Evolutionary conservation across 2,888 invertebrate species (phyloP), one percentile per base, ranked within the genome.

Genomic region (Caenorhabditis sulstoni): DNA sequence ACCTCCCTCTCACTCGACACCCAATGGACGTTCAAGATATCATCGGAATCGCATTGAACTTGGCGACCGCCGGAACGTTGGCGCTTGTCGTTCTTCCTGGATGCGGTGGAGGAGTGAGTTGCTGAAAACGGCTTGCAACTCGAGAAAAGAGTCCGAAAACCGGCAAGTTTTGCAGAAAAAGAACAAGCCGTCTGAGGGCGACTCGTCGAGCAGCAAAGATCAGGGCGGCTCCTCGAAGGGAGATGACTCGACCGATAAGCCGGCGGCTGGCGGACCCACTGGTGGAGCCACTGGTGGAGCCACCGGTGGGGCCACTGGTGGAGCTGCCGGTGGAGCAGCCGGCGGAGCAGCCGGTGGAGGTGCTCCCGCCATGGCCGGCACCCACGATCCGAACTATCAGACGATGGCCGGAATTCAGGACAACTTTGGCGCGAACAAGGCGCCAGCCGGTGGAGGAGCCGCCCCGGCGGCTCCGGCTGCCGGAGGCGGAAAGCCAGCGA

Each of bases 311-410:
- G 22, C 20, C n/a, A 16, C 49, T 11, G 22, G 49, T 12, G 20
- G 22, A 5, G 20, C 5, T 3, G 44, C 12, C 29, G 29, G 29
- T 7, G 29, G 29, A 29, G 7, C 29, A 3, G 44, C 5, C 11
- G 22, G n/a, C n/a, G 22, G 20, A 49, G 22, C 20, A 2, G 18
- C 49, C 18, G 22, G 49, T 12, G 20, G 22, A 5, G 20, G 22
- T 3, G 44, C 12, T 44, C 12, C 12, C 3, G 14, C 44, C 5
- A 44, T 44, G 45, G 61, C 61, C 9, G 61, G 50, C 1, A 64
- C 64, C 22, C 50, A 64, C 52, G 64, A 64, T 23, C 64, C 64
- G 18, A 64, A 64, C 37, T 64, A 64, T 50, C 64, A 64, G 39
- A 64, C 64, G 16, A 29, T 64, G 37, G 64, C 64, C 11, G 64